These are phyloP conservation scores for Acleris holmiana DNA, from an alignment of 2,888 invertebrate species.

Conservation along the genomic window DNA sequence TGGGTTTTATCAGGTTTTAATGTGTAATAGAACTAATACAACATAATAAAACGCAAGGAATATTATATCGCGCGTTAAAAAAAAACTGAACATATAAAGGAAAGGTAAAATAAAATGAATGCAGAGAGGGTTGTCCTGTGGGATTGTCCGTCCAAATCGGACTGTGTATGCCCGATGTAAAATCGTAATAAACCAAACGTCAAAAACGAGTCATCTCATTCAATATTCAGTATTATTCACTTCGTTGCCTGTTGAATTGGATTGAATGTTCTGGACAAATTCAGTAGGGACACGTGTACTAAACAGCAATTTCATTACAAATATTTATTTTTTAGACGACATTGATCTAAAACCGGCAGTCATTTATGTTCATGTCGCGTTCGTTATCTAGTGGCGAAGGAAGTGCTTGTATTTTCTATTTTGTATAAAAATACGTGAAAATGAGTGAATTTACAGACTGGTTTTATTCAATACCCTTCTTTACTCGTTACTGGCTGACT, in stretches of 20 bases:
- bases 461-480: constrained; percentile 93
- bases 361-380: constrained; percentile 4
- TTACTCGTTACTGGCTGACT: constrained; percentile 97
- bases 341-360: not conserved
- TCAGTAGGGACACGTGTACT: constrained; percentile 79
- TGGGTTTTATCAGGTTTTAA: no score
- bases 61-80: no score
- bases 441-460: constrained; percentile 94
- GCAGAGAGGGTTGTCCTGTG: no score
- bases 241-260: not conserved
- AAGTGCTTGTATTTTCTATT: constrained; percentile 1
- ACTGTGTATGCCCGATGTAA: no score
- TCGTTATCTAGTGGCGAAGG: constrained; percentile 5
- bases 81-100: no score
- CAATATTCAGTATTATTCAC: no score
- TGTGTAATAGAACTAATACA: no score
- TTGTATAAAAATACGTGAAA: constrained; percentile 49
- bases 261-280: constrained; percentile 63
- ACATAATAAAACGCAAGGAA: no score
- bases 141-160: no score
- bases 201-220: no score
- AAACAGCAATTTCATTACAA: constrained; percentile 58
- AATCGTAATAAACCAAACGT: no score
- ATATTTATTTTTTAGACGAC: constrained; percentile 16
- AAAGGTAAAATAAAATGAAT: no score